phyloP scores from a whole-genome alignment of 1,140 invertebrate species.

The Hyphantria cunea region DNA sequence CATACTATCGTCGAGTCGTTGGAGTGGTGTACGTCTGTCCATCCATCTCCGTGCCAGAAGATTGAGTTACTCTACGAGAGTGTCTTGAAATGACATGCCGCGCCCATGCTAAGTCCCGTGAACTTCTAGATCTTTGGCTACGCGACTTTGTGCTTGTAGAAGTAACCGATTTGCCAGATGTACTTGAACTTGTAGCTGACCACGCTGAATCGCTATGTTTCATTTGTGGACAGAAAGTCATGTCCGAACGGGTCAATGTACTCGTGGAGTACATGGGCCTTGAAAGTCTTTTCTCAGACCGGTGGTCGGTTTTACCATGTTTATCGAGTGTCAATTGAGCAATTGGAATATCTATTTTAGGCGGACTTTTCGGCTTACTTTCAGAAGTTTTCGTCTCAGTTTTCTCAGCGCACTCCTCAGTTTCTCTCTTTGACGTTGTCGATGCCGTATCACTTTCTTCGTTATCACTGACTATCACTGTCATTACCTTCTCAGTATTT shows the following conservation, averaged over 20 bases:
- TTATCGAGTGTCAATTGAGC: slow-evolving; percentile 55
- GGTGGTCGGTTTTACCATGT: neutral
- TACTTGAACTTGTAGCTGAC: slow-evolving; percentile 47
- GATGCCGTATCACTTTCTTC: slow-evolving; percentile 42
- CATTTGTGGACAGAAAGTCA: slow-evolving; percentile 36
- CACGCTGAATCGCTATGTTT: slow-evolving; percentile 45
- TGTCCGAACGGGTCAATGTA: slow-evolving; percentile 47
- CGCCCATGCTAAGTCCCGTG: slow-evolving; percentile 61
- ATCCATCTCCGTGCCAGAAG: slow-evolving; percentile 57
- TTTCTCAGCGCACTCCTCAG: slow-evolving; percentile 14
- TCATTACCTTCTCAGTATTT: slow-evolving; percentile 62
- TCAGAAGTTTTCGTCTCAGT: slow-evolving; percentile 14
- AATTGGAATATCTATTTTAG: slow-evolving; percentile 61
- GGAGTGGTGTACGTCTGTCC: slow-evolving; percentile 55
- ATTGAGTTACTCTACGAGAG: slow-evolving; percentile 31
- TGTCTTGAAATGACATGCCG: slow-evolving; percentile 55
- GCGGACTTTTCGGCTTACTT: slow-evolving; percentile 52
- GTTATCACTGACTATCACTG: slow-evolving; percentile 57
- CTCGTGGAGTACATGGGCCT: slow-evolving; percentile 48
- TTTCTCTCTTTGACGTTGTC: slow-evolving; percentile 22
- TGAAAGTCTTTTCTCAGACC: slow-evolving; percentile 13
- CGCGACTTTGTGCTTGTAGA: slow-evolving; percentile 51
- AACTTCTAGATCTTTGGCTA: slow-evolving; percentile 43
- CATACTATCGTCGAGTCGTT: slow-evolving; percentile 34
- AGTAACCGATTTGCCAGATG: slow-evolving; percentile 42